These are phyloP conservation scores for Daboia siamensis DNA, from an alignment of 2,113 vertebrate genomes.

Conservation along the genomic window DNA sequence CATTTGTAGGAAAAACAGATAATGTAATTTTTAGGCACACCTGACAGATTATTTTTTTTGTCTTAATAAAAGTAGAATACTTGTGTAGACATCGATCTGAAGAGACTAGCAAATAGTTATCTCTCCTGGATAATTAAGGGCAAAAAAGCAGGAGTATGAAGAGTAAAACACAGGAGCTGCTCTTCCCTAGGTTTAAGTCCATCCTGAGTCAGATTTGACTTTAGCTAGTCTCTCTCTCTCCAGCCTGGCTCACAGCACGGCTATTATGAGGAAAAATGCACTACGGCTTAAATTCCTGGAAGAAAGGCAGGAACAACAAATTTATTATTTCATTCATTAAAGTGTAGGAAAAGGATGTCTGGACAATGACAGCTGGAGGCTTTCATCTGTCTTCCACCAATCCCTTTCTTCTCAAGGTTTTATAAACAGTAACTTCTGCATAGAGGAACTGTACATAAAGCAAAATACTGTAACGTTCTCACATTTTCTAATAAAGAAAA, in stretches of 20 bases:
- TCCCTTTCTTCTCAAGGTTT: slow-evolving; percentile 20
- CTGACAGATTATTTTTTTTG: neutral
- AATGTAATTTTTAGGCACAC: neutral
- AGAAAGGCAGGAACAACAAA: neutral
- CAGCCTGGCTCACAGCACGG: neutral
- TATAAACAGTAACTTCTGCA: slow-evolving; percentile 53
- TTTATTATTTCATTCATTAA: neutral
- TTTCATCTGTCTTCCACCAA: neutral
- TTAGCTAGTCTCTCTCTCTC: neutral
- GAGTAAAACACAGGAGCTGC: slow-evolving; percentile 37
- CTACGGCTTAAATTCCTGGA: neutral
- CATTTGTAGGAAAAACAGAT: neutral
- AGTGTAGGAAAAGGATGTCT: slow-evolving; percentile 24
- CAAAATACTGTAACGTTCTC: neutral
- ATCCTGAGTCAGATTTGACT: neutral
- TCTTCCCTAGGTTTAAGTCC: neutral
- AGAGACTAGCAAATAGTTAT: neutral
- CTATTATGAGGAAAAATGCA: neutral
- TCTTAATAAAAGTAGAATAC: neutral
- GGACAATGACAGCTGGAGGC: slow-evolving; percentile 31
- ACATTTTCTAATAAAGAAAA: neutral
- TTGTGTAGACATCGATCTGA: neutral
- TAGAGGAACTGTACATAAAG: slow-evolving; percentile 19
- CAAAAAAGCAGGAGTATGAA: slow-evolving; percentile 25
- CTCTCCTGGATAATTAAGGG: slow-evolving; percentile 56